phyloP scores from a whole-genome alignment of 2,888 invertebrate species.

The Lochmaea capreae region DNA sequence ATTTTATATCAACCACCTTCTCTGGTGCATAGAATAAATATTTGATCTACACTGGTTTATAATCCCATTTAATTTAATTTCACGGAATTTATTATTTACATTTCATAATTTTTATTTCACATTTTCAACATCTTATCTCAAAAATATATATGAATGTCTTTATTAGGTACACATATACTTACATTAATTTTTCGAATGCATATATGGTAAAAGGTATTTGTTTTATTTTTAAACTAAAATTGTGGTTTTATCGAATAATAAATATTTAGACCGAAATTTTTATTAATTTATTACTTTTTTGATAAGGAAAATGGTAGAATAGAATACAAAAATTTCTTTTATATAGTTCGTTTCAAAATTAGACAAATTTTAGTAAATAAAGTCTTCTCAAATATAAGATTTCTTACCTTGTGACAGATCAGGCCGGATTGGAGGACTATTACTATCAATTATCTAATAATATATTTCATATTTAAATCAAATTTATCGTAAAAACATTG shows the following conservation, averaged over 20 bases:
- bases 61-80: constrained; percentile 33
- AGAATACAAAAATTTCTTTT: too few species aligned
- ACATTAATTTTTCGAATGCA: constrained; percentile 37
- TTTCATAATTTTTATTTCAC: constrained; percentile 44
- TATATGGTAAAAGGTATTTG: constrained; percentile 37
- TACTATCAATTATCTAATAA: too few species aligned
- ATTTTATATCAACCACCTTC: neutral
- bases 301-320: constrained; percentile 41
- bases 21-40: constrained; percentile 34
- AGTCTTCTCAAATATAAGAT: too few species aligned
- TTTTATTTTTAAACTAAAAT: constrained; percentile 42
- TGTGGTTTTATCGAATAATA: constrained; percentile 50
- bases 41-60: constrained; percentile 20
- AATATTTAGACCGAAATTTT: constrained; percentile 53
- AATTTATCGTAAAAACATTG: too few species aligned
- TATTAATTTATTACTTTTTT: constrained; percentile 49
- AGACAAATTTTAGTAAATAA: too few species aligned
- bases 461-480: too few species aligned
- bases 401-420: too few species aligned
- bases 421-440: too few species aligned
- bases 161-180: constrained; percentile 5
- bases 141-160: neutral
- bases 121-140: constrained; percentile 39
- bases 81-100: constrained; percentile 42
- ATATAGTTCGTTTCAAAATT: too few species aligned